phyloP scores from a whole-genome alignment of 2,113 vertebrate species.

The Alethe diademata region DNA sequence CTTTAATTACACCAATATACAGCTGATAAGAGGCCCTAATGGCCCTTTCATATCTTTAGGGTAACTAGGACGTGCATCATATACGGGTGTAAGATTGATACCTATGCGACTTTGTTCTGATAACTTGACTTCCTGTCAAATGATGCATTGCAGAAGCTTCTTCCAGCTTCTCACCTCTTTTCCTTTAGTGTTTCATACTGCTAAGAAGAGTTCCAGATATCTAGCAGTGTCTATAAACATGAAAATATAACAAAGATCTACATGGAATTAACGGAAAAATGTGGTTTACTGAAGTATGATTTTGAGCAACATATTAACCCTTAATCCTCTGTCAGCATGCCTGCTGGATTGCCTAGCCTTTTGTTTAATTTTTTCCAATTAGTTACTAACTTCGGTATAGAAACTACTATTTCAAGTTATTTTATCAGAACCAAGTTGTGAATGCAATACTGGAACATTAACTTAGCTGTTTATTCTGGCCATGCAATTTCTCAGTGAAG shows the following conservation, averaged over 20 bases:
- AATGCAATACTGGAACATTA: neutral
- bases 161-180: constrained; percentile 61
- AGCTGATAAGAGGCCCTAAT: constrained; percentile 91
- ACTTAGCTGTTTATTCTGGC: neutral
- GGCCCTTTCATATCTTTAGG: constrained; percentile 87
- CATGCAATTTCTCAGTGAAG: neutral
- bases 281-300: neutral
- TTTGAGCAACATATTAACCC: neutral
- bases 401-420: neutral
- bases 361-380: neutral
- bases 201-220: neutral
- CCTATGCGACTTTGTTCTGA: constrained; percentile 85
- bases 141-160: constrained; percentile 84
- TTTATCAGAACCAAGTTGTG: neutral
- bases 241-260: neutral
- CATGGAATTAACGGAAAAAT: neutral
- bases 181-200: neutral
- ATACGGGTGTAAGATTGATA: constrained; percentile 81
- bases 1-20: constrained; percentile 89
- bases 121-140: constrained; percentile 89
- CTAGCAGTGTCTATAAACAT: neutral
- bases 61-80: constrained; percentile 78
- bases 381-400: neutral
- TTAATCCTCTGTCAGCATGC: neutral
- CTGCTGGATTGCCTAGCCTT: neutral